Percentiles rank a stretch among this genome's conserved stretches.
Conservation (phyloP, 2,797 vertebrate species). For the Oreochromis mossambicus region DNA sequence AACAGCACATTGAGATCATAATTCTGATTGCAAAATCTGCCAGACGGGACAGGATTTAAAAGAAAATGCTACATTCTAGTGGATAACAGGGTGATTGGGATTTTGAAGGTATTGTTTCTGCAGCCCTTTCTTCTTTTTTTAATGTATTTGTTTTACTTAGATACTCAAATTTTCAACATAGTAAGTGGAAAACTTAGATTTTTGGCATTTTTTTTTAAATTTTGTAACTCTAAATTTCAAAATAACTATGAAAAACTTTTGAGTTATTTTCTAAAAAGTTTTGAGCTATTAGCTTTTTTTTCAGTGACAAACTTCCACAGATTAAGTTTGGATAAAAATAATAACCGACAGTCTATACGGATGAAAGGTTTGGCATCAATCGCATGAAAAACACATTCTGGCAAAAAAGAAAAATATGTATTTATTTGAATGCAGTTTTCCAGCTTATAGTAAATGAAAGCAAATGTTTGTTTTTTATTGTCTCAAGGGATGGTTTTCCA, state of each 20-base stretch:
- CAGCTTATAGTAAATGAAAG: neutral
- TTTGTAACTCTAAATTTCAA: neutral
- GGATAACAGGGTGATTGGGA: neutral
- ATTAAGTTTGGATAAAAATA: neutral
- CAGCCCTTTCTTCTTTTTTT: neutral
- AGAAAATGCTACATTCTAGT: neutral
- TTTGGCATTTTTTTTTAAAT: neutral
- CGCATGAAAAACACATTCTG: neutral
- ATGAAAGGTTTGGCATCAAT: neutral
- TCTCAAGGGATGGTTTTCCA: neutral
- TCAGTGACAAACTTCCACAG: neutral
- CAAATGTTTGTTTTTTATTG: neutral
- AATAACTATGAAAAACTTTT: neutral
- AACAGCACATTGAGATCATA: neutral
- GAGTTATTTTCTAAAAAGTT: neutral
- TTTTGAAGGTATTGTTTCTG: neutral
- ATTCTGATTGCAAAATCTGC: neutral
- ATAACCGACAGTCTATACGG: neutral
- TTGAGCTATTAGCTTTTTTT: neutral
- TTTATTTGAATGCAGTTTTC: neutral
- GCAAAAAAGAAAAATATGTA: neutral
- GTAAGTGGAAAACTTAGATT: neutral
- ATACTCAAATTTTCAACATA: neutral
- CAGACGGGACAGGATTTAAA: rapidly evolving
- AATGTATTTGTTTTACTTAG: neutral